These are phyloP conservation scores for Clarias batrachus DNA, from an alignment of 2,113 vertebrate genomes.

Conservation along the genomic window DNA sequence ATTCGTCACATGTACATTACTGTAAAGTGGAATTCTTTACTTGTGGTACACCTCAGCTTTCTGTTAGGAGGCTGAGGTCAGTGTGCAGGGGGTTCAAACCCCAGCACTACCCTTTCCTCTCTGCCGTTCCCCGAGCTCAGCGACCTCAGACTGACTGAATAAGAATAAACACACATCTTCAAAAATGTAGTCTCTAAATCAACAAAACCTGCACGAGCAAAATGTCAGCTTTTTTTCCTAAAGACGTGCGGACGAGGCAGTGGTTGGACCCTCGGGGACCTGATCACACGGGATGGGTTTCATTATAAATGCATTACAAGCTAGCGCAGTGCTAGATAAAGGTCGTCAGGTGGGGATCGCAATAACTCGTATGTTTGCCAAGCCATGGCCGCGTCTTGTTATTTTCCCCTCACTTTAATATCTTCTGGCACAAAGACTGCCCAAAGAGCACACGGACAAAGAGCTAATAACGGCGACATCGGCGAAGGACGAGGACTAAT, in stretches of 20 bases:
- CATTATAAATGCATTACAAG: background rate
- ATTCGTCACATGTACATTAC: no score
- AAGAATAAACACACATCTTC: background rate
- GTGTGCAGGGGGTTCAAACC: no score
- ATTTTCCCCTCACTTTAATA: constrained; percentile 32
- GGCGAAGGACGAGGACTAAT: background rate
- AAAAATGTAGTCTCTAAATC: background rate
- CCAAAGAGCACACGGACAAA: constrained; percentile 6
- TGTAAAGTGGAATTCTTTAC: no score
- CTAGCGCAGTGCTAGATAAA: background rate
- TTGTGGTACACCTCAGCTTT: no score
- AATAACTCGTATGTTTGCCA: background rate
- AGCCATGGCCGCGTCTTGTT: constrained; percentile 1
- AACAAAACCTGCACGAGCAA: background rate
- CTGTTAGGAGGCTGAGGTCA: no score
- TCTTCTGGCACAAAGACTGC: constrained; percentile 12
- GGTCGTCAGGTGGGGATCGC: background rate
- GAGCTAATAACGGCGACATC: constrained; percentile 11
- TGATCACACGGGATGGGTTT: background rate
- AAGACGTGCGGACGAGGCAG: no score
- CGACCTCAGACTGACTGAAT: background rate
- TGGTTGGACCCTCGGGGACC: background rate
- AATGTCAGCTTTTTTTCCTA: background rate
- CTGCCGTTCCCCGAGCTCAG: background rate
- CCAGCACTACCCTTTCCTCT: no score